These are phyloP conservation scores for Circaetus gallicus DNA, from an alignment of 2,113 vertebrate species.

Conservation along the genomic window DNA sequence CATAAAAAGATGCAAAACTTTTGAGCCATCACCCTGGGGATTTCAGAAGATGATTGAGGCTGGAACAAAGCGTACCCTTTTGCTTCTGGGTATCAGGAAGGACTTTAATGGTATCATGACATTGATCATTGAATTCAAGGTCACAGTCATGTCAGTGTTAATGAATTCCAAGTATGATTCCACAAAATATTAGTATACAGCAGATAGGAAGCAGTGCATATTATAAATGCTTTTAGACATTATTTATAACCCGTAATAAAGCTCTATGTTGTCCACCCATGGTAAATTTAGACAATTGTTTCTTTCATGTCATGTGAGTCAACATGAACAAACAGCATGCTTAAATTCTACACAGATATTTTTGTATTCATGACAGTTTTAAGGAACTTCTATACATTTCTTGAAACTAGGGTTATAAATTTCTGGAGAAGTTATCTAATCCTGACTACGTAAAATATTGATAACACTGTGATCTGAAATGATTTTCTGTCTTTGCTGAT, in stretches of 20 bases:
- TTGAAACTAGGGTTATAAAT: constrained; percentile 21
- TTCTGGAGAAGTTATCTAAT: constrained; percentile 66
- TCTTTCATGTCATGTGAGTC: background rate
- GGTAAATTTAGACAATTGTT: background rate
- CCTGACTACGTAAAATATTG: constrained; percentile 83
- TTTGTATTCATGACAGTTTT: background rate
- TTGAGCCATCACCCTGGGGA: constrained; percentile 5
- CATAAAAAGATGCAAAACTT: constrained; percentile 36
- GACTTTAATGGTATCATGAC: constrained; percentile 3
- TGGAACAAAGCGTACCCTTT: constrained; percentile 31
- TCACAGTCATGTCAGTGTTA: background rate
- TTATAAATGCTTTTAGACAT: background rate
- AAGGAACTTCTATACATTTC: background rate
- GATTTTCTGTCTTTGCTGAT: constrained; percentile 78
- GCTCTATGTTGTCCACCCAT: background rate
- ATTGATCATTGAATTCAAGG: constrained; percentile 35
- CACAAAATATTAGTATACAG: background rate
- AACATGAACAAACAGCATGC: background rate
- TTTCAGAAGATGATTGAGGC: constrained; percentile 24
- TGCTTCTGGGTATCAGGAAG: constrained; percentile 53
- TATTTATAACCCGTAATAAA: background rate
- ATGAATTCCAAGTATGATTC: background rate
- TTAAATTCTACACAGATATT: background rate
- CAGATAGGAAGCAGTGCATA: background rate
- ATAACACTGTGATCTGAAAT: constrained; percentile 82